Evolutionary conservation across 2,797 vertebrate species (phyloP), one percentile per base, ranked within the genome.

Genomic region (Chiroxiphia lanceolata): DNA sequence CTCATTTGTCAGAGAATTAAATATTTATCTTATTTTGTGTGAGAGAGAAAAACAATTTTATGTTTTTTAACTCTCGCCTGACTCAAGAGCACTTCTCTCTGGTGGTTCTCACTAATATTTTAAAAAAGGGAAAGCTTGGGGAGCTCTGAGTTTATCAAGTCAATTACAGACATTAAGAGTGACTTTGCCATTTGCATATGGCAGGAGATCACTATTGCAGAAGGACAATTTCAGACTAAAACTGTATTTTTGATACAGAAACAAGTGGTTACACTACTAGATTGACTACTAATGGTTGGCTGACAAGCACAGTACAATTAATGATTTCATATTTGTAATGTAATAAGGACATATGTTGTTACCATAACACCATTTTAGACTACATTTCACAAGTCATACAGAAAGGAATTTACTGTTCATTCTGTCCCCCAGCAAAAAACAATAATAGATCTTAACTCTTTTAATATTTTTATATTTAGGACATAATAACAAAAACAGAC

Each of bases 1-100:
- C 85, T 78, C 50, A 94, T 94, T 94, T 96, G 68, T 95, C 81
- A 95, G 54, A 61, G 54, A 92, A 95, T 95, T 93, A 96, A 96
- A 96, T 85, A 93, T 96, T 95, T 90, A 90, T 70, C 75, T 90
- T 70, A 92, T 44, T 71, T 82, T 69, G 47, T 57, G 38, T 8
- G 87, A 88, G 34, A 70, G 22, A 72, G 29, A 65, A 69, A 91
- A 75, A 83, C 69, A 61, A 45, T 47, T 77, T 48, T 26, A 80
- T 4, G 17, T 57, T 94, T 89, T 64, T 56, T 36, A 5, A 18
- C 51, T 59, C 20, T 33, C 9, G 17, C 3, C 45, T 68, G 51
- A 51, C 40, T 70, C 27, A 78, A 57, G 65, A 69, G 51, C 6
- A 54, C 59, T 81, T 89, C 13, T 75, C 61, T 71, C n/a, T 45